These are phyloP conservation scores for Ispidina lecontei DNA, from an alignment of 2,797 vertebrate genomes.

Conservation along the genomic window DNA sequence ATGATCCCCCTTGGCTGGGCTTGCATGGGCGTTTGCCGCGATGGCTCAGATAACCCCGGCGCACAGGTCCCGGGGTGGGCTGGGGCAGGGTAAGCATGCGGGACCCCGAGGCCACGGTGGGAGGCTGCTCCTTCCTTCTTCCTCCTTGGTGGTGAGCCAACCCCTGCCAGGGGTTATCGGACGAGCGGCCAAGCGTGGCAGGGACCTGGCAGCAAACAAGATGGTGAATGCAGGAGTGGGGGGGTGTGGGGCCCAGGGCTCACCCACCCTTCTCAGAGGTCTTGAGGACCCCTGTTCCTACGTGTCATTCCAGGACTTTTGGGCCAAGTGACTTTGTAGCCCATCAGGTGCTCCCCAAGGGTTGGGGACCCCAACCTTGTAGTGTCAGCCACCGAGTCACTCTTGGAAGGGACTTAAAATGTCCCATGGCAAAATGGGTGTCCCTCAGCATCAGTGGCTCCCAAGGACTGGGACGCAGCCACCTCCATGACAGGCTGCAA, in stretches of 20 bases:
- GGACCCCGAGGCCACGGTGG: background rate
- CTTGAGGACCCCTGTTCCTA: background rate
- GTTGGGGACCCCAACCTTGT: background rate
- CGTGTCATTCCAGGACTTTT: background rate
- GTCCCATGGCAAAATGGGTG: background rate
- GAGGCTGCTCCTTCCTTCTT: conserved; percentile 51
- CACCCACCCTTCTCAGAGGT: background rate
- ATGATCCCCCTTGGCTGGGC: background rate
- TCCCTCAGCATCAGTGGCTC: background rate
- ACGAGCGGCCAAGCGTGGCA: background rate
- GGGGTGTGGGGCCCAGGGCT: background rate
- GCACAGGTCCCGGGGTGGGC: background rate
- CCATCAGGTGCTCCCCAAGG: accelerated
- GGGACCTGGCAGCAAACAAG: background rate
- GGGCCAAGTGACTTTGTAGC: background rate
- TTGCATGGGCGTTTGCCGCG: background rate
- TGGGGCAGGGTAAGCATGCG: background rate
- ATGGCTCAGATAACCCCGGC: conserved; percentile 40
- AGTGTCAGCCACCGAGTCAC: background rate
- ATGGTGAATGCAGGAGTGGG: accelerated
- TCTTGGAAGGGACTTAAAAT: background rate
- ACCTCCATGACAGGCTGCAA: background rate
- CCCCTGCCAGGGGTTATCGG: background rate
- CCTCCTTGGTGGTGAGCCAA: conserved; percentile 23
- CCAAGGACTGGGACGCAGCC: background rate